Conservation (phyloP, 2,797 vertebrate species). For the Hozukius guyotensis region DNA sequence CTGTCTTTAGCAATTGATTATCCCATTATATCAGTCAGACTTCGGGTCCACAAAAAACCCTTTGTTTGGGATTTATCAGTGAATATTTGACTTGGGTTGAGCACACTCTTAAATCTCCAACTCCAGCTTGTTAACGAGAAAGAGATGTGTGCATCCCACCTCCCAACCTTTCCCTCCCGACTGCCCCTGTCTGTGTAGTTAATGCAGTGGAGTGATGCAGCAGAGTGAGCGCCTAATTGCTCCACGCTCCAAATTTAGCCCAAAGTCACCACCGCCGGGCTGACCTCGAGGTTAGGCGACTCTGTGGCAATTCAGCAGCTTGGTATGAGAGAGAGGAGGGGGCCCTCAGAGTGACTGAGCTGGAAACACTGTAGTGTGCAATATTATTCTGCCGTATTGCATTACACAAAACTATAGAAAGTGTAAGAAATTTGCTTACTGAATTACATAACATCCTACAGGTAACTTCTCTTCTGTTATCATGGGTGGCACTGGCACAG, state of each 20-base stretch:
- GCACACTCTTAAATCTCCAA: neutral
- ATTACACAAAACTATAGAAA: slow-evolving; percentile 11
- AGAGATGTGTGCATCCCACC: slow-evolving; percentile 15
- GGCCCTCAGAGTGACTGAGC: slow-evolving; percentile 19
- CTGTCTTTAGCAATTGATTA: neutral
- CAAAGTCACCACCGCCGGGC: slow-evolving; percentile 58
- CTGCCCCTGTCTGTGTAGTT: slow-evolving; percentile 14
- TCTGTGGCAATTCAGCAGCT: slow-evolving; percentile 64
- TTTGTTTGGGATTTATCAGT: neutral
- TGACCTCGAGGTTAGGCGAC: slow-evolving; percentile 69
- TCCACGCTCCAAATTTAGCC: slow-evolving; percentile 71
- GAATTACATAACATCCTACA: slow-evolving; percentile 4
- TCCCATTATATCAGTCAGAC: neutral
- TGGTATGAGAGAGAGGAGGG: slow-evolving; percentile 36
- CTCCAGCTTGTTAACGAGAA: slow-evolving; percentile 15
- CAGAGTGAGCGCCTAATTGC: slow-evolving; percentile 61
- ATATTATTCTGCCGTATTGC: slow-evolving; percentile 11
- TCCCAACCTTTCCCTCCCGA: neutral
- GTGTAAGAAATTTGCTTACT: neutral
- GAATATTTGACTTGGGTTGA: neutral
- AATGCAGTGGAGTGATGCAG: slow-evolving; percentile 56
- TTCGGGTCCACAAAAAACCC: neutral
- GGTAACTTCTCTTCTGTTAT: slow-evolving; percentile 3
- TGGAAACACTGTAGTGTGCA: neutral
- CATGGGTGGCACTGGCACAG: neutral